phyloP scores from a whole-genome alignment of 2,113 vertebrate species.

The Clinocottus analis region DNA sequence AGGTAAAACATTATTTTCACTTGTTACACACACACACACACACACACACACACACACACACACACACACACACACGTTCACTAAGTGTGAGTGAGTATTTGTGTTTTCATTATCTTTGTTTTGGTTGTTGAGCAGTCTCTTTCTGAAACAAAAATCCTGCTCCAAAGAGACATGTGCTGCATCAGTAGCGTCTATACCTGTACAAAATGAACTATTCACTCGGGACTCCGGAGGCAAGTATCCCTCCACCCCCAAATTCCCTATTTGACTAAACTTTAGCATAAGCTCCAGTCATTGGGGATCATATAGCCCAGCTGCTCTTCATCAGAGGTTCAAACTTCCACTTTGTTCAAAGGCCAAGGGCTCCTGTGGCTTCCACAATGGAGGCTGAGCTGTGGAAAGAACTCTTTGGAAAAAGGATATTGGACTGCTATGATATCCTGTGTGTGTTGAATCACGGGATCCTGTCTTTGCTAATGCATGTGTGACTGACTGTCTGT shows the following conservation, averaged over 20 bases:
- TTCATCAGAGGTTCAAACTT: slow-evolving; percentile 39
- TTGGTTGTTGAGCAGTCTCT: slow-evolving; percentile 25
- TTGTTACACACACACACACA: slow-evolving; percentile 10
- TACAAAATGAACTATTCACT: slow-evolving; percentile 11
- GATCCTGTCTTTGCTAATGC: slow-evolving; percentile 20
- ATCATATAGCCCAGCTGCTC: slow-evolving; percentile 13
- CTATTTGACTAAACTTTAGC: slow-evolving; percentile 22
- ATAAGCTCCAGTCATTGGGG: slow-evolving; percentile 33
- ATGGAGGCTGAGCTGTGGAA: slow-evolving; percentile 11
- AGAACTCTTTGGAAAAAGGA: slow-evolving; percentile 23
- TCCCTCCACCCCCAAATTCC: slow-evolving; percentile 7
- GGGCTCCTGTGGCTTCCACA: slow-evolving; percentile 35
- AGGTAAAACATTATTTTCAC: slow-evolving; percentile 84
- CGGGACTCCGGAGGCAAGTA: slow-evolving; percentile 17
- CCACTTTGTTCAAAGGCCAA: slow-evolving; percentile 30
- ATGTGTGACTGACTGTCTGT: slow-evolving; percentile 1
- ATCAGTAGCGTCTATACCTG: slow-evolving; percentile 21
- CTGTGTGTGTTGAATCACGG: slow-evolving; percentile 7
- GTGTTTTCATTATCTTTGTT: slow-evolving; percentile 24
- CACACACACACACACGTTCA: not conserved
- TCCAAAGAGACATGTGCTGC: slow-evolving; percentile 7
- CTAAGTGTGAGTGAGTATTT: not conserved
- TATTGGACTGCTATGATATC: slow-evolving; percentile 11
- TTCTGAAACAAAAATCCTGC: not conserved
- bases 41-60: not conserved